These are phyloP conservation scores for Alviniconcha strummeri DNA, from an alignment of 2,888 invertebrate species.

Conservation along the genomic window DNA sequence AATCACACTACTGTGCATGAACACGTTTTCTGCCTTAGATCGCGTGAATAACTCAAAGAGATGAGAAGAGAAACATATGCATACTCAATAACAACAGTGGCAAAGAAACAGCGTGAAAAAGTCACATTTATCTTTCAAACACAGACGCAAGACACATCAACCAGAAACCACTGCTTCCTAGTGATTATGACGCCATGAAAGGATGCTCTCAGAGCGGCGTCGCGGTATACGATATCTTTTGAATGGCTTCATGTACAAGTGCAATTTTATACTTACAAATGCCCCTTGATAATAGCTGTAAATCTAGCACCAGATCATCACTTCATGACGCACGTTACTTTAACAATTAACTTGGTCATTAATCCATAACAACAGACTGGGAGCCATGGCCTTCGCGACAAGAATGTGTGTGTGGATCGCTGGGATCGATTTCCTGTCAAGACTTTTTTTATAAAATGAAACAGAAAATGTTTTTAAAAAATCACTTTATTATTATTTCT, in stretches of 20 bases:
- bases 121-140: no score
- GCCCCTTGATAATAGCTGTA: background rate
- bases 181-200: slow-evolving; percentile 28
- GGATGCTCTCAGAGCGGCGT: background rate
- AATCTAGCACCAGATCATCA: slow-evolving; percentile 13
- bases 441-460: background rate
- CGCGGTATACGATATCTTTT: background rate
- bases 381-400: slow-evolving; percentile 47
- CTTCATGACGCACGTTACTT: background rate
- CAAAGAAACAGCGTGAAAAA: no score
- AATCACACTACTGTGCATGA: no score
- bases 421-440: slow-evolving; percentile 15
- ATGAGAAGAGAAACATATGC: no score
- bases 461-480: background rate
- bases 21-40: no score
- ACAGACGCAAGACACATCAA: no score
- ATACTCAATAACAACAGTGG: no score
- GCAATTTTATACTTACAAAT: slow-evolving; percentile 15
- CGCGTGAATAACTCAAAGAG: no score
- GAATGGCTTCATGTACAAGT: background rate
- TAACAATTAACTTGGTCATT: slow-evolving; percentile 13
- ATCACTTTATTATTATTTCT: background rate
- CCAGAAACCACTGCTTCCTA: slow-evolving; percentile 1
- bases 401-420: slow-evolving; percentile 39
- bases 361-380: slow-evolving; percentile 38